Evolutionary conservation across 2,113 vertebrate species (phyloP), one percentile per base, ranked within the genome.

Genomic region (Perca schrenkii): DNA sequence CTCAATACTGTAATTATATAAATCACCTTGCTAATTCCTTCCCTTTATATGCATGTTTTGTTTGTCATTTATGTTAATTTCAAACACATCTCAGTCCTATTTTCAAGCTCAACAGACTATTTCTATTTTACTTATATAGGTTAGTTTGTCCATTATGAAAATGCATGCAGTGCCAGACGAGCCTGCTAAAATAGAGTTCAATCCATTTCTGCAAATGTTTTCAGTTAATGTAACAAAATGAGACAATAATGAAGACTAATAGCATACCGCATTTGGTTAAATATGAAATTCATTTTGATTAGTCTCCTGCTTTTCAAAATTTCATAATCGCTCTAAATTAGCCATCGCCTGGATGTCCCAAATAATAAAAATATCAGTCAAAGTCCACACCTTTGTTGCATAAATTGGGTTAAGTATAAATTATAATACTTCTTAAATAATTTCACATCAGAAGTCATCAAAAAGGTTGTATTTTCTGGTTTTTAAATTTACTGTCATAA

Each of bases 281-380:
- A 93, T 86, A 88, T 91, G 80, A 94, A 89, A 94, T 94, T 89
- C 68, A 88, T 94, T 94, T 87, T 90, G 91, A 94, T 95, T 95
- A 93, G 83, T 85, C 80, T 89, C 67, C 81, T 86, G 85, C 84
- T 91, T 85, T 84, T 80, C 84, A 81, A 91, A 80, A 91, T 94
- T 92, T 91, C 89, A 89, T 87, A 92, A 92, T 93, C 87, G 75
- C 81, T 89, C 80, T 84, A 73, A 88, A 94, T 94, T 86, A 91
- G 89, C 83, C 81, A 68, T 80, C 47, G 70, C 65, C 70, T 79
- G 81, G 88, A 93, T 87, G 80, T 86, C 75, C 70, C 71, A 86
- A 89, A 92, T 91, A 87, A 94, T 93, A 84, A 88, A 92, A 92
- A 90, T 89, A 94, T 94, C 92, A 90, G 77, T 94, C 92, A 94